Percentiles rank a stretch among this genome's conserved stretches.
Conservation (phyloP, 2,888 invertebrate genomes). For the Dynastes maya region DNA sequence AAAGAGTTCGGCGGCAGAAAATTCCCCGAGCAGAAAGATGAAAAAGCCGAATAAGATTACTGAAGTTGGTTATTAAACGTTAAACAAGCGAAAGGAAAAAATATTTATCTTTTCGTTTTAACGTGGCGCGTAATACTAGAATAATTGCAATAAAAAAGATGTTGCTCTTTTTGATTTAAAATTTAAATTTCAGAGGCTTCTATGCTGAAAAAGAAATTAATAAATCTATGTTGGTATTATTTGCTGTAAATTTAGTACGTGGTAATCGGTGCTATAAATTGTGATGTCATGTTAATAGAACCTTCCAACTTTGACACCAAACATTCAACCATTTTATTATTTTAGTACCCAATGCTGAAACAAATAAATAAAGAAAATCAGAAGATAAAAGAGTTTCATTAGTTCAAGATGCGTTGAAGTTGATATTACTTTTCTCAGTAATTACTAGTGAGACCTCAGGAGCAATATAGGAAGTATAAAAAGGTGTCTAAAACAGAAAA, state of each 20-base stretch:
- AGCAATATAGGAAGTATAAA: too few relatives aligned
- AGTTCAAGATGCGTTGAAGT: too few relatives aligned
- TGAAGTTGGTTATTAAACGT: conserved; percentile 4
- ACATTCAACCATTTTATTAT: too few relatives aligned
- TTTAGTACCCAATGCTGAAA: too few relatives aligned
- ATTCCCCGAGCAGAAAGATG: background rate
- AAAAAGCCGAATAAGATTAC: conserved; percentile 9
- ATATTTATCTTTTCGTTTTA: background rate
- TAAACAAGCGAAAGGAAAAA: background rate
- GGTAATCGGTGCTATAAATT: background rate
- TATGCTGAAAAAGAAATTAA: background rate
- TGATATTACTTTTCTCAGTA: too few relatives aligned
- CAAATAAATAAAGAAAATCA: too few relatives aligned
- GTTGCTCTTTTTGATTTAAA: background rate
- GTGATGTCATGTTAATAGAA: background rate
- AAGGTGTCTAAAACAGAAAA: too few relatives aligned
- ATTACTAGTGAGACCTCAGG: too few relatives aligned
- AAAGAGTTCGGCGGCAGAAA: background rate
- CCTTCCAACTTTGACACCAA: background rate
- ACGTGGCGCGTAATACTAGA: background rate
- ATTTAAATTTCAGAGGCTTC: background rate
- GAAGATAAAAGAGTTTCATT: too few relatives aligned
- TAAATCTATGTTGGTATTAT: too few relatives aligned
- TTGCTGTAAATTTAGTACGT: background rate
- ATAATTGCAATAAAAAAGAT: background rate